Conservation (phyloP, 2,797 vertebrate species). For the Lacerta viridis region DNA sequence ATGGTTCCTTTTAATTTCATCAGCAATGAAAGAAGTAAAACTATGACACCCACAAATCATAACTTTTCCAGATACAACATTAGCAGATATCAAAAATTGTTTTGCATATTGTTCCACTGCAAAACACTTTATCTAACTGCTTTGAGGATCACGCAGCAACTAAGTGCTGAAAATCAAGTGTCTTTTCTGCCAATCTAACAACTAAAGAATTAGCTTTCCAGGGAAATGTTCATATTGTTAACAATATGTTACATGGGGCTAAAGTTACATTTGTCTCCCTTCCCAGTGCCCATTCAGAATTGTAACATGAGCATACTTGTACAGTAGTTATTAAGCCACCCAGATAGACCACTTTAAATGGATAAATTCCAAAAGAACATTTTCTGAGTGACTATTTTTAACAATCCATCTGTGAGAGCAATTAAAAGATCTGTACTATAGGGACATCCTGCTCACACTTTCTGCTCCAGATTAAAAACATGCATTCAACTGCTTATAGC, state of each 20-base stretch:
- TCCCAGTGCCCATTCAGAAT: neutral
- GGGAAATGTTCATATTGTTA: neutral
- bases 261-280: neutral
- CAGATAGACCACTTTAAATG: slow-evolving; percentile 2
- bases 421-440: neutral
- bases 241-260: neutral
- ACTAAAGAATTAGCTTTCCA: neutral
- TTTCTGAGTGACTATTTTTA: slow-evolving; percentile 33
- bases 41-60: neutral
- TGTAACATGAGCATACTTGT: neutral
- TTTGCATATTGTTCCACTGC: neutral
- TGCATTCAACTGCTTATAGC: neutral
- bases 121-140: neutral
- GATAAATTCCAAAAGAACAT: slow-evolving; percentile 29
- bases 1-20: neutral
- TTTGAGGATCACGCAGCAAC: neutral
- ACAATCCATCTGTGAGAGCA: slow-evolving; percentile 4
- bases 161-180: neutral
- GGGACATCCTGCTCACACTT: neutral
- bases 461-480: neutral
- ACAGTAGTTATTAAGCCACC: neutral
- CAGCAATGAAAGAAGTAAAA: neutral
- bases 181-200: neutral
- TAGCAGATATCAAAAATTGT: neutral
- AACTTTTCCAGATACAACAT: neutral